Conservation (phyloP, 53 echinoderm and acorn worm species). For the Zoroaster sp. region DNA sequence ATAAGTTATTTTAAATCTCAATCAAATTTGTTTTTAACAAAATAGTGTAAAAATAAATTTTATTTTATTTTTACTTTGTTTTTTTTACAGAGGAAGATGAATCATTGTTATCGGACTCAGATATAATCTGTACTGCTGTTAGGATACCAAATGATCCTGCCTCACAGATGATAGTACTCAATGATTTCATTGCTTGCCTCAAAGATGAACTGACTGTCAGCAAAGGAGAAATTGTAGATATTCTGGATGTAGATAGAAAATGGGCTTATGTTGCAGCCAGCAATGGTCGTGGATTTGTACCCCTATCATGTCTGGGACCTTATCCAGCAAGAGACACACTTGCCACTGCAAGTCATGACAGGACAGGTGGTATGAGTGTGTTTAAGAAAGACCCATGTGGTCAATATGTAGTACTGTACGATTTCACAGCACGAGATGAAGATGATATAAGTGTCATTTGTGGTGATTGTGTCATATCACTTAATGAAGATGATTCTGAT, state of each 20-base stretch:
- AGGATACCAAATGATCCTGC: constrained; percentile 36
- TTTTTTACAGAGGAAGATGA: background rate
- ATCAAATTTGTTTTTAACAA: too few species aligned
- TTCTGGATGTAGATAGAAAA: constrained; percentile 39
- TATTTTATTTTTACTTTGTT: background rate
- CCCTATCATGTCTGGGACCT: constrained; percentile 26
- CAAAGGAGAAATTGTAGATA: constrained; percentile 13
- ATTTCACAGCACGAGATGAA: constrained; percentile 41
- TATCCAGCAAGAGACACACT: background rate
- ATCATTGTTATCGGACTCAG: background rate
- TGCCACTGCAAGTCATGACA: background rate
- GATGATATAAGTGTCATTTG: constrained; percentile 10
- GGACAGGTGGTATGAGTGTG: background rate
- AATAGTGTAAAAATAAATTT: background rate
- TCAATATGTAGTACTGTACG: constrained; percentile 41
- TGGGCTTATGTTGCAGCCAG: constrained; percentile 38
- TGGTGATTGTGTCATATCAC: constrained; percentile 3
- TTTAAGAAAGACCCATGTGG: constrained; percentile 15
- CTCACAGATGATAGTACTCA: constrained; percentile 25
- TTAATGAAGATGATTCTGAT: constrained; percentile 42
- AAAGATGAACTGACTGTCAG: constrained; percentile 40
- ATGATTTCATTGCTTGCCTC: constrained; percentile 41
- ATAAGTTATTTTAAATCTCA: too few species aligned
- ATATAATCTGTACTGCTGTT: background rate
- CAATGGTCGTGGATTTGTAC: constrained; percentile 30